Conservation (phyloP, 1,140 invertebrate genomes). For the Potamilus streckersoni region DNA sequence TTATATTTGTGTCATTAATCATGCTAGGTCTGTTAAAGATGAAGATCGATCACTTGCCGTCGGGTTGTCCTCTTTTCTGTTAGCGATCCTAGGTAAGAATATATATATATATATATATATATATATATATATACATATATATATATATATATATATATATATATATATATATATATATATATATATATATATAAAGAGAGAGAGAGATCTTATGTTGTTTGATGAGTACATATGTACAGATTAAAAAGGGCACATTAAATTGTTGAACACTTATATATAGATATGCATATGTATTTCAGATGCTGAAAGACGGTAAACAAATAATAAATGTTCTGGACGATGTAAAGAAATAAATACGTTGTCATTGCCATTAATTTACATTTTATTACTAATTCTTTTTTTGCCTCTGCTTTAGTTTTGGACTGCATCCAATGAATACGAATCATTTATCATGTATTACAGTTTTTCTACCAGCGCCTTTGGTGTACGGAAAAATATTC, state of each 20-base stretch:
- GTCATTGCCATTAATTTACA: background rate
- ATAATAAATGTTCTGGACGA: background rate
- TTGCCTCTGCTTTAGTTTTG: background rate
- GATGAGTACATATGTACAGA: background rate
- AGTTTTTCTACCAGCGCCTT: conserved; percentile 28
- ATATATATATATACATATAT: too few relatives aligned
- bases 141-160: too few relatives aligned
- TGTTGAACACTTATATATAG: background rate
- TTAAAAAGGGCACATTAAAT: background rate
- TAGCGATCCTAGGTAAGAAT: conserved; percentile 14
- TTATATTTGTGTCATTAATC: too few relatives aligned
- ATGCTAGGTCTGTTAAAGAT: conserved; percentile 11
- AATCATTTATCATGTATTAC: background rate
- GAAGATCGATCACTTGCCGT: conserved; percentile 25
- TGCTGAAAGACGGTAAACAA: background rate
- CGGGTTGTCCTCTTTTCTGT: conserved; percentile 18
- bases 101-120: background rate
- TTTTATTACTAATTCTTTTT: background rate
- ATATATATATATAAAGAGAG: too few relatives aligned
- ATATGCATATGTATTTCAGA: background rate
- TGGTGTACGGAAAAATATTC: conserved; percentile 19
- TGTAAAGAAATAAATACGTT: background rate
- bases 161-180: too few relatives aligned
- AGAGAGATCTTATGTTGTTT: background rate
- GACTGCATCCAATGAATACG: background rate